Conservation (phyloP, 1,140 invertebrate species). For the Radopholus similis region DNA sequence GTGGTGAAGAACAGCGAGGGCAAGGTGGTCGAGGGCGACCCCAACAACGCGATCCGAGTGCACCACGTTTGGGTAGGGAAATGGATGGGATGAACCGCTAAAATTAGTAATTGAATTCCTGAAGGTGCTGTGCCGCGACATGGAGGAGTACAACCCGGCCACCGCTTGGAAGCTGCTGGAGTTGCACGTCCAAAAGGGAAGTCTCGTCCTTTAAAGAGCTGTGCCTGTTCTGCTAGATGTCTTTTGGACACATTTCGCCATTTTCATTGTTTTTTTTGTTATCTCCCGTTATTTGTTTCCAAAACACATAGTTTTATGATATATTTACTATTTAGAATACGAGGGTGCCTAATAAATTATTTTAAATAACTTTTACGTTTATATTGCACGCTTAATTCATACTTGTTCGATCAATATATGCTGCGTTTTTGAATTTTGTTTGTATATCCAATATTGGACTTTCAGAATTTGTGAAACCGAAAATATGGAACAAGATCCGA, state of each 20-base stretch:
- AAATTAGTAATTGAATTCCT: neutral
- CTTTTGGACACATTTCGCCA: neutral
- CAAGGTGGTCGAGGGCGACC: slow-evolving; percentile 87
- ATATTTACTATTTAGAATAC: neutral
- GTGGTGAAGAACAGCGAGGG: slow-evolving; percentile 78
- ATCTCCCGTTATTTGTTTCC: neutral
- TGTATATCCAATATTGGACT: too few relatives aligned
- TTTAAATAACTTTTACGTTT: too few relatives aligned
- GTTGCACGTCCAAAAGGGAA: slow-evolving; percentile 51
- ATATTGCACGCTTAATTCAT: too few relatives aligned
- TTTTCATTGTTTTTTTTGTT: slow-evolving; percentile 6
- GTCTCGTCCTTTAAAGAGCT: slow-evolving; percentile 25
- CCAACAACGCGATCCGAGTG: slow-evolving; percentile 86
- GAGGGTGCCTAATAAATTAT: too few relatives aligned
- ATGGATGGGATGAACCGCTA: neutral
- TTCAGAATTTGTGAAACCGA: too few relatives aligned
- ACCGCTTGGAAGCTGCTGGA: slow-evolving; percentile 94
- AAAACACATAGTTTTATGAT: slow-evolving; percentile 1
- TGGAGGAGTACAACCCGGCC: slow-evolving; percentile 83
- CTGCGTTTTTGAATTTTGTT: too few relatives aligned
- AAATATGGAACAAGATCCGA: slow-evolving; percentile 11
- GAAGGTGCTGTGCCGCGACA: slow-evolving; percentile 76
- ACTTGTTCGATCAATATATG: too few relatives aligned
- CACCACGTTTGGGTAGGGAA: slow-evolving; percentile 85
- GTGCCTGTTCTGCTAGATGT: neutral